Evolutionary conservation across 2,888 invertebrate species (phyloP).

Genomic region (Drosophila eohydei): DNA sequence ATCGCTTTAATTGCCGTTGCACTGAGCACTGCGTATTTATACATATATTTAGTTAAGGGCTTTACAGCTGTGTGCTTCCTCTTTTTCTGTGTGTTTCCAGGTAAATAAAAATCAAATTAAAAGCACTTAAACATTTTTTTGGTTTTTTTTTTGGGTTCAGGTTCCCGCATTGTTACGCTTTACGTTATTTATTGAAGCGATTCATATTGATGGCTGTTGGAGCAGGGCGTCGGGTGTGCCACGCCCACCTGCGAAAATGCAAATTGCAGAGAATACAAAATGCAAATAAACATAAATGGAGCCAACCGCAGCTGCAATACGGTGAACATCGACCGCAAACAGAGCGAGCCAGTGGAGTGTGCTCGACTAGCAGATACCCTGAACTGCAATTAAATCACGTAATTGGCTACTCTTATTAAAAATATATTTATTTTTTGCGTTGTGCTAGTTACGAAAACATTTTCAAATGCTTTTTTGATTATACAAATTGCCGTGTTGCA

Average conservation of each 20-base stretch:
- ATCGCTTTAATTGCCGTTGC: constrained; percentile 16
- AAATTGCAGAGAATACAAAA: constrained; percentile 37
- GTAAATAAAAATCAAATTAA: constrained; percentile 37
- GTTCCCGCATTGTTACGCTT: constrained; percentile 13
- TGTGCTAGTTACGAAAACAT: background rate
- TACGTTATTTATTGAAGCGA: constrained; percentile 38
- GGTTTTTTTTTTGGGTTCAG: constrained; percentile 1
- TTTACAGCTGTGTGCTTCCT: background rate
- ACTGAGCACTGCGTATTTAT: background rate
- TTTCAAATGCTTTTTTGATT: background rate
- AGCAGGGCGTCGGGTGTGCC: background rate
- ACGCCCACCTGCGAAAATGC: constrained; percentile 32
- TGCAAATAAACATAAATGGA: constrained; percentile 38
- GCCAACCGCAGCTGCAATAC: constrained; percentile 50
- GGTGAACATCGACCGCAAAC: constrained; percentile 10
- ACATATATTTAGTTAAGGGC: constrained; percentile 8
- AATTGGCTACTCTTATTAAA: background rate
- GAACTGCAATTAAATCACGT: background rate
- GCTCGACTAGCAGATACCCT: constrained; percentile 2
- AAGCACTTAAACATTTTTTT: constrained; percentile 37
- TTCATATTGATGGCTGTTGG: constrained; percentile 19
- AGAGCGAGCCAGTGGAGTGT: background rate
- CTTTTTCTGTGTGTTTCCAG: background rate
- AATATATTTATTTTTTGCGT: no score
- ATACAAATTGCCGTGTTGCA: constrained; percentile 10